Conservation (phyloP, 2,888 invertebrate genomes). For the Luperina testacea region DNA sequence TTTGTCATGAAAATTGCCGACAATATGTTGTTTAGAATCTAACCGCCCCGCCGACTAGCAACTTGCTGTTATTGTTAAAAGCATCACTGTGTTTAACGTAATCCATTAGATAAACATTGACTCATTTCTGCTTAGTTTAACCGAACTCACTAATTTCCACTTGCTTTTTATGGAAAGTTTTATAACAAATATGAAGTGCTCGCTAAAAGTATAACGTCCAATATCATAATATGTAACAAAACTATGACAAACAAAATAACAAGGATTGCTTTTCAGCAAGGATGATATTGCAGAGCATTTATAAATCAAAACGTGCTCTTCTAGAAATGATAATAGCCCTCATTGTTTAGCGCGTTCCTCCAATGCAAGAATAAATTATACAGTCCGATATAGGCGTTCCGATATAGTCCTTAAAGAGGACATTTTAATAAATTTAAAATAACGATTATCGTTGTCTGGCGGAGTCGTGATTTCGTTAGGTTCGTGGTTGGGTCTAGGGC, state of each 20-base stretch:
- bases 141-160: conserved; percentile 14
- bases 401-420: conserved; percentile 89
- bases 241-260: conserved; percentile 33
- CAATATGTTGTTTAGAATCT: conserved; percentile 75
- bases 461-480: conserved; percentile 90
- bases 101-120: conserved; percentile 48
- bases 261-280: conserved; percentile 39
- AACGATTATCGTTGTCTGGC: conserved; percentile 89
- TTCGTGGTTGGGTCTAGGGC: conserved; percentile 87
- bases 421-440: conserved; percentile 91
- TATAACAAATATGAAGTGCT: background rate
- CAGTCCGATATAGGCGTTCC: conserved; percentile 88
- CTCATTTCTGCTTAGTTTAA: conserved; percentile 24
- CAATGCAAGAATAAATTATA: conserved; percentile 88
- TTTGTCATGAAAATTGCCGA: conserved; percentile 81
- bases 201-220: conserved; percentile 4
- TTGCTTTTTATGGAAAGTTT: conserved; percentile 32
- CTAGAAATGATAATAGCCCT: conserved; percentile 84
- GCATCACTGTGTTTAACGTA: conserved; percentile 54
- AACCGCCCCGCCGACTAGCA: conserved; percentile 72
- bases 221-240: conserved; percentile 11
- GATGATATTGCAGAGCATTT: conserved; percentile 66
- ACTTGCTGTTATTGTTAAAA: conserved; percentile 67
- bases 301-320: conserved; percentile 79
- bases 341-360: conserved; percentile 85